Base-by-base conservation (phyloP, 2,113 vertebrate genomes). In the Isurus oxyrinchus region DNA sequence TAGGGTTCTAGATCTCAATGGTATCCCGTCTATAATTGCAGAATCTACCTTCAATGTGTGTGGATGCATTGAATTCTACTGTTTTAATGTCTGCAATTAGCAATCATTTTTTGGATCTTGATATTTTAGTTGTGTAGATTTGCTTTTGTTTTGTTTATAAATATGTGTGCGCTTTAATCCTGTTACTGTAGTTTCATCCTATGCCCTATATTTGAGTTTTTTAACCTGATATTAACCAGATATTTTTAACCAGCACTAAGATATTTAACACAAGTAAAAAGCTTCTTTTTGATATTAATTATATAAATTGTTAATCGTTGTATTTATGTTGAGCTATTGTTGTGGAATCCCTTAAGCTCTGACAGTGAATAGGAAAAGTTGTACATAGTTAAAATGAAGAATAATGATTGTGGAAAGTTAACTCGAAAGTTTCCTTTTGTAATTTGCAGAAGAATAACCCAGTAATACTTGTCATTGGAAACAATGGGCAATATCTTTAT, bases 391-490 rank as follows among this genome's bases (percentile, higher is more conserved):
- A 2, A 35, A 40, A 6, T 86, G 40, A 13, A 72, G 44, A 72
- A 35, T 72, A 27, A 55, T 27, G 23, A 27, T 63, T 63, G 91
- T 11, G 44, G 19, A 95, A 95, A 69, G 19, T 25, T 44, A 53
- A 66, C 2, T n/a, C 69, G 61, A 95, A 21, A 35, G 63, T 40
- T 31, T 76, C 11, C 4, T 35, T 57, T 96, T 35, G 53, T 76
- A 97, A 81, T 96, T 97, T 97, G 94, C 97, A 99, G 99, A 99
- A 99, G 98, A 99, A 99, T 97, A 99, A 99, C 97, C 99, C 99
- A 6, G 98, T 98, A 66, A 97, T 99, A 96, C 21, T 99, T 35
- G 94, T 99, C 93, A 98, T 99, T 96, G 99, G 99, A 97, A 99
- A 99, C 98, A 99, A 99, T 96, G 99, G 99, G 69, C 98, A 98